Percentiles rank a stretch among this genome's conserved stretches.
Conservation (phyloP, 1,140 invertebrate genomes). For the Bombus pascuorum region DNA sequence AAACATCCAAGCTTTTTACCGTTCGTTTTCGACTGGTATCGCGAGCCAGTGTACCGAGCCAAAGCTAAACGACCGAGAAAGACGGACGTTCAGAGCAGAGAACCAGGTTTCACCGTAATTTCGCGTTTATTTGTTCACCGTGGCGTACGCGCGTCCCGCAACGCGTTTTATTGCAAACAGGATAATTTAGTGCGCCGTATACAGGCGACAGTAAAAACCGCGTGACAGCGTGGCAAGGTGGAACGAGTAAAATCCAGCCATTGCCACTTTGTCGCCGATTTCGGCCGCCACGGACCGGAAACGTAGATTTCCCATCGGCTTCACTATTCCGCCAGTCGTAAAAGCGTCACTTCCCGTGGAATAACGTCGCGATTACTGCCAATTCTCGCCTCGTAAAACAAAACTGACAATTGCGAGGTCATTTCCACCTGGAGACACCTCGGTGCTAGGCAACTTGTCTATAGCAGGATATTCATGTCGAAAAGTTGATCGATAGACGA, state of each 20-base stretch:
- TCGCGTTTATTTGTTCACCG: constrained; percentile 42
- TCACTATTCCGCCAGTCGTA: constrained; percentile 36
- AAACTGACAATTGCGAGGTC: constrained; percentile 30
- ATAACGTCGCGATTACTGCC: constrained; percentile 49
- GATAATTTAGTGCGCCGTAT: constrained; percentile 46
- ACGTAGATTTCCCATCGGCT: constrained; percentile 18
- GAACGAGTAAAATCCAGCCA: constrained; percentile 7
- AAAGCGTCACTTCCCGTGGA: constrained; percentile 38
- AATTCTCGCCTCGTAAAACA: constrained; percentile 63
- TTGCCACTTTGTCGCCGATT: constrained; percentile 38
- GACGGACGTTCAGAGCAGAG: not conserved
- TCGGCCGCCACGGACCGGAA: constrained; percentile 20
- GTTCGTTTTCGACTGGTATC: constrained; percentile 19
- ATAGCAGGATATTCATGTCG: rapidly evolving
- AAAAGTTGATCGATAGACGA: too few species aligned
- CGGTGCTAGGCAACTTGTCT: too few species aligned
- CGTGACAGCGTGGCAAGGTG: not conserved
- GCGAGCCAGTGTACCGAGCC: not conserved
- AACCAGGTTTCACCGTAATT: constrained; percentile 24
- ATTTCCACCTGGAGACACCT: not conserved
- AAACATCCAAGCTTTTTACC: constrained; percentile 15
- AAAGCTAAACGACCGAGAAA: not conserved
- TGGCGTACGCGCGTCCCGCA: constrained; percentile 10
- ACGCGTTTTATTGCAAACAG: constrained; percentile 34
- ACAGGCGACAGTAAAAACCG: constrained; percentile 41